Evolutionary conservation across 2,797 vertebrate species (phyloP).

Genomic region (Gila robusta): DNA sequence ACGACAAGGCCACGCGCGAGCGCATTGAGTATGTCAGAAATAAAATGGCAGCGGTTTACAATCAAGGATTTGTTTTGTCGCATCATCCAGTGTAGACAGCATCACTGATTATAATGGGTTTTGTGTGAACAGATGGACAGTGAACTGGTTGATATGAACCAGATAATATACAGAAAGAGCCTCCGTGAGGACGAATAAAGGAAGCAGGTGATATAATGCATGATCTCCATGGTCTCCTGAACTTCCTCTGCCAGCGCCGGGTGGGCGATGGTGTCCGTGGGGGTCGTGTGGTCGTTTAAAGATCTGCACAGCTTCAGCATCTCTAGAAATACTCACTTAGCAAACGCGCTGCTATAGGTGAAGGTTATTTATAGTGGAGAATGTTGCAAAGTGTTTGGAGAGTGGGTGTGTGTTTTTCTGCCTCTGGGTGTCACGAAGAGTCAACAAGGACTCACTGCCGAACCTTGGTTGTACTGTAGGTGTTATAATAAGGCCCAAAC

Average conservation of each 20-base stretch:
- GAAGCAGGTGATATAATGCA: not conserved
- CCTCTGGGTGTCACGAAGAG: conserved; percentile 59
- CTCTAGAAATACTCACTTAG: conserved; percentile 50
- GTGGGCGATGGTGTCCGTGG: not conserved
- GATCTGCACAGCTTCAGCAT: conserved; percentile 30
- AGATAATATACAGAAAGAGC: not conserved
- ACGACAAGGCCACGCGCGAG: not conserved
- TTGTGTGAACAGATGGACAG: not conserved
- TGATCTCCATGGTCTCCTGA: not conserved
- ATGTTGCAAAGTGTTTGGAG: conserved; percentile 22
- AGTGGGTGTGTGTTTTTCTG: conserved; percentile 2
- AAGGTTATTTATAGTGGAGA: conserved; percentile 52
- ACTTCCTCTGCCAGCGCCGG: not conserved
- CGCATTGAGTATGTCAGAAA: not conserved
- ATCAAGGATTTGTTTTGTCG: not conserved
- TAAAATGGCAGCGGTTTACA: not conserved
- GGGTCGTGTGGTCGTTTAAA: conserved; percentile 36
- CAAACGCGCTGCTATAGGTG: conserved; percentile 26
- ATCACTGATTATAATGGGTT: conserved; percentile 5
- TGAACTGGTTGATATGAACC: not conserved
- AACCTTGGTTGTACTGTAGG: conserved; percentile 61
- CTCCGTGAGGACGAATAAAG: not conserved
- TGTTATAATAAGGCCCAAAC: conserved; percentile 59
- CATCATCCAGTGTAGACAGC: not conserved
- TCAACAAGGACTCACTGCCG: conserved; percentile 64